Percentiles rank a stretch among this genome's conserved stretches.
Evolutionary conservation across 2,888 invertebrate species (phyloP).

Genomic region (Ceraclea dissimilis): DNA sequence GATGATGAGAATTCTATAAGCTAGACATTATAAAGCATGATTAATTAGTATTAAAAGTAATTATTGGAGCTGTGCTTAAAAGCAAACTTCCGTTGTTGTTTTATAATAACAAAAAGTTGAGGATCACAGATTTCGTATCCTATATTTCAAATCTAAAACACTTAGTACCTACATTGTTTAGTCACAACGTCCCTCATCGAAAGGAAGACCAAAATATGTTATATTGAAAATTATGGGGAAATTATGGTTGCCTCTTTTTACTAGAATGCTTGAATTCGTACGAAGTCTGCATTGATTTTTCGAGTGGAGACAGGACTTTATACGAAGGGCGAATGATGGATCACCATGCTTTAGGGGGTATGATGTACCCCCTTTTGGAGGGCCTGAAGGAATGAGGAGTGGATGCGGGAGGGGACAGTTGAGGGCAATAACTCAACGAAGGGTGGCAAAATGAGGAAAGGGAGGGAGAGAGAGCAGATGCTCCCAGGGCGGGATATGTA

Average conservation of each 20-base stretch:
- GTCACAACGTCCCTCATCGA: neutral
- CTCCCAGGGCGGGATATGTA: constrained; percentile 18
- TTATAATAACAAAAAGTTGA: constrained; percentile 12
- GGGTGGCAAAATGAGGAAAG: constrained; percentile 5
- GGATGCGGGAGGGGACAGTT: constrained; percentile 7
- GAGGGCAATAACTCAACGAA: constrained; percentile 12
- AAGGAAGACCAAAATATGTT: neutral
- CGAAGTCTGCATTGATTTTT: neutral
- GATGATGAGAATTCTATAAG: neutral
- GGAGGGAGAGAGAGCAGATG: constrained; percentile 19
- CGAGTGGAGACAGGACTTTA: neutral
- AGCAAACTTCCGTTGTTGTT: neutral
- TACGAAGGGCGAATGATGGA: constrained; percentile 22
- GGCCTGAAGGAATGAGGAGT: constrained; percentile 7
- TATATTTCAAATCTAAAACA: constrained; percentile 3
- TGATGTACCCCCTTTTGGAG: constrained; percentile 9
- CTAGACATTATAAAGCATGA: neutral
- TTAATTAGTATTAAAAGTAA: neutral
- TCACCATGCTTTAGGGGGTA: constrained; percentile 21
- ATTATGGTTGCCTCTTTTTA: neutral
- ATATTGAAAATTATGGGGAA: too few species aligned
- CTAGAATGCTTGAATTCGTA: neutral
- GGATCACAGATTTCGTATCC: constrained; percentile 12
- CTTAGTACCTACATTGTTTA: neutral
- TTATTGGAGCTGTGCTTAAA: neutral